Evolutionary conservation across 2,113 vertebrate species (phyloP), one percentile per base, ranked within the genome.

Genomic region (Neofelis nebulosa): DNA sequence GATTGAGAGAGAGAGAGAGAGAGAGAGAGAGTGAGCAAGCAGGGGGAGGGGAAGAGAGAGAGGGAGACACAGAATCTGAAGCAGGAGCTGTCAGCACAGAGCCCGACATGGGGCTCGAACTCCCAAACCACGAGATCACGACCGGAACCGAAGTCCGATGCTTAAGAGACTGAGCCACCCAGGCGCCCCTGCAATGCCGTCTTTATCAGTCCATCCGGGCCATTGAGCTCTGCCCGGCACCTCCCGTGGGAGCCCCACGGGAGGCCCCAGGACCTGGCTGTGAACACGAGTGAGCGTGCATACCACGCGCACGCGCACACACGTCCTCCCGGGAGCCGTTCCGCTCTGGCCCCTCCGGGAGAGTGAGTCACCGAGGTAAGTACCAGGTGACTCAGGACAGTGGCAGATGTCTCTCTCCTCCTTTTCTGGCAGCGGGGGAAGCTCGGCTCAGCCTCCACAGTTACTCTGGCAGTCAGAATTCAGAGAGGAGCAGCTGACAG

Each of bases 331-430:
- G 1, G 79, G 69, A 81, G 63, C 83, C 52, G 3, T 92, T 80
- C 65, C 66, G 80, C 50, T 38, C 57, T 63, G 81, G 55, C 68
- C 36, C 21, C 15, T 65, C 84, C 21, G 29, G 45, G 84, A 65
- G 0, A 1, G 41, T 89, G 86, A 97, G 81, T 87, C 93, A 96
- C 82, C 63, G 55, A 93, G 74, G 48, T 3, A 89, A 93, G 96
- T 74, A 83, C 61, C n/a, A 61, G 25, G 63, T 80, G 73, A 71
- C 86, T 92, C 71, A 68, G 48, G 79, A 21, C 19, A 3, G 23
- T 36, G 92, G 80, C 89, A 97, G 73, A 61, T 95, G 78, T 96
- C 88, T 97, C 55, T 97, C 73, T 65, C 95, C 81, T 78, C 93
- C 71, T 81, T 73, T 45, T 12, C 69, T 96, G 93, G 94, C 82